These are phyloP conservation scores for Orius insidiosus DNA, from an alignment of 1,140 invertebrate genomes.

Conservation along the genomic window DNA sequence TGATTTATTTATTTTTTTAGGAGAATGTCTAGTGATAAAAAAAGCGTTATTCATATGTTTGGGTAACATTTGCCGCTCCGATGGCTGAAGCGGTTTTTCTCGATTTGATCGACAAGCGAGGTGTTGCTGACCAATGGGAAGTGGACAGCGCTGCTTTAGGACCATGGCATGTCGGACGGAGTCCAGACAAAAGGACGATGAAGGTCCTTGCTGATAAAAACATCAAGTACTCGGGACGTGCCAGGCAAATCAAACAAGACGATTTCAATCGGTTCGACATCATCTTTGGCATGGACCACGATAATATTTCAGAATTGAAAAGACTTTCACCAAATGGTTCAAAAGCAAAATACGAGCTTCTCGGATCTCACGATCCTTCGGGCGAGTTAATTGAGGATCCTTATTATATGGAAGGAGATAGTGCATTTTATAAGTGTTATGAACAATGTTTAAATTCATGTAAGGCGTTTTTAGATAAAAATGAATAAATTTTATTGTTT, in stretches of 20 bases:
- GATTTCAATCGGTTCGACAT: slow-evolving; percentile 67
- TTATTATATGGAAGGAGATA: slow-evolving; percentile 51
- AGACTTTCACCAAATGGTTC: slow-evolving; percentile 35
- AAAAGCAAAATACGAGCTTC: slow-evolving; percentile 52
- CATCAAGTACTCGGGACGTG: slow-evolving; percentile 9
- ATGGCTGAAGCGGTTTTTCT: slow-evolving; percentile 83
- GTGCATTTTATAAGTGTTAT: slow-evolving; percentile 54
- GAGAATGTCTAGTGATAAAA: background rate
- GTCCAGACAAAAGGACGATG: slow-evolving; percentile 58
- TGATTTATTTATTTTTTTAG: too few species aligned
- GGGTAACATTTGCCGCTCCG: slow-evolving; percentile 85
- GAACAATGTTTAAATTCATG: slow-evolving; percentile 49
- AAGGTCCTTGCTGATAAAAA: slow-evolving; percentile 40
- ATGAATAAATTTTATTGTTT: too few species aligned
- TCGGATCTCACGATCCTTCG: slow-evolving; percentile 67
- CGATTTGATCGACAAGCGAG: slow-evolving; percentile 44
- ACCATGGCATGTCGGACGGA: slow-evolving; percentile 65
- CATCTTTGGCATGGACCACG: slow-evolving; percentile 82
- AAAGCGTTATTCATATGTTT: slow-evolving; percentile 22
- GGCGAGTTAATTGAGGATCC: slow-evolving; percentile 67
- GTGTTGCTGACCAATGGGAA: slow-evolving; percentile 46
- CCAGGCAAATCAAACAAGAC: slow-evolving; percentile 37
- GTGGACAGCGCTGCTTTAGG: slow-evolving; percentile 79
- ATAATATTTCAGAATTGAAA: slow-evolving; percentile 54
- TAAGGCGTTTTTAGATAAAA: slow-evolving; percentile 38